A percentile compares a stretch with the other conserved stretches of the same genome.
Evolutionary conservation across 2,113 vertebrate species (phyloP).

Genomic region (Eptatretus burgeri): DNA sequence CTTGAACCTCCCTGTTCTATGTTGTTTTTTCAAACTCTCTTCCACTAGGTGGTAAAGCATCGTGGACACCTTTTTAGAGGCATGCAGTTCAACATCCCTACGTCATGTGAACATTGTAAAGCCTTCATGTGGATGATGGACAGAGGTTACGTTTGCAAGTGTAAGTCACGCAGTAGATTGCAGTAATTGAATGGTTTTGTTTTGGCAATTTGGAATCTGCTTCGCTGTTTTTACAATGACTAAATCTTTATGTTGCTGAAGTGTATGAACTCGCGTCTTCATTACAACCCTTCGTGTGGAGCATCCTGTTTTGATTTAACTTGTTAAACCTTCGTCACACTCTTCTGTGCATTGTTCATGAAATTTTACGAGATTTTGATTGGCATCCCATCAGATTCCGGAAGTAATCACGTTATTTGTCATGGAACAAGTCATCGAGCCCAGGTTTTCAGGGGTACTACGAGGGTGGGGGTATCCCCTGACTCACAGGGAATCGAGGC

Average conservation of each 20-base stretch:
- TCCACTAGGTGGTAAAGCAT: neutral
- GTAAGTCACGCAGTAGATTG: neutral
- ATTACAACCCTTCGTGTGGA: neutral
- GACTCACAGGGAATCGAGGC: too few relatives aligned
- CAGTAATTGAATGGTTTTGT: neutral
- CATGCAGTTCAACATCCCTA: conserved; percentile 6
- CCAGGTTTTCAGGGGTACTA: too few relatives aligned
- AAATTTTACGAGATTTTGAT: too few relatives aligned
- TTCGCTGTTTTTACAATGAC: neutral
- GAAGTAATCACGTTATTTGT: too few relatives aligned
- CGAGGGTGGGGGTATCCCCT: too few relatives aligned
- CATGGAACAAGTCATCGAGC: too few relatives aligned
- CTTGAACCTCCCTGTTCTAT: too few relatives aligned
- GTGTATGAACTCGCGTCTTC: neutral
- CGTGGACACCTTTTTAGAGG: neutral
- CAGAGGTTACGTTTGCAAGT: conserved; percentile 5
- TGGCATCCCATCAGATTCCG: too few relatives aligned
- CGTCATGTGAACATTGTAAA: conserved; percentile 1
- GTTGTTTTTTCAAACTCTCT: too few relatives aligned
- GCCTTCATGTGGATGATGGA: conserved; percentile 7
- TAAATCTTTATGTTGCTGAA: neutral
- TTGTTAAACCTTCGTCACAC: too few relatives aligned
- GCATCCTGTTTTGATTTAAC: neutral
- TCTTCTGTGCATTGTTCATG: too few relatives aligned
- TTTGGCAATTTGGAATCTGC: neutral